Conservation (phyloP, 1,140 invertebrate species). For the Lepidotrigona ventralis region DNA sequence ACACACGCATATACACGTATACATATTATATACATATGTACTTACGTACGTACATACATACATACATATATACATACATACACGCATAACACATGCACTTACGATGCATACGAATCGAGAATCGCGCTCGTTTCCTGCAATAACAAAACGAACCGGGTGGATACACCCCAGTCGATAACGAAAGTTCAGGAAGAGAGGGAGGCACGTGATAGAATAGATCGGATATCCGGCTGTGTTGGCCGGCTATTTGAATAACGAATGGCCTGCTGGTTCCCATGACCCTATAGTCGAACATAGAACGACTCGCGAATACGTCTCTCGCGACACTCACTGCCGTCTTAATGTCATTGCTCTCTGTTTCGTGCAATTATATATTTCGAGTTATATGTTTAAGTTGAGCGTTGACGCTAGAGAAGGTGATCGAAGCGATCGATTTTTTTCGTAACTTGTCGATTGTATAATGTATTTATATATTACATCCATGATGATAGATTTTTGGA, state of each 20-base stretch:
- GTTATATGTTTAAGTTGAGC: background rate
- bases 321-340: background rate
- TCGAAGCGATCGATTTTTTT: too few species aligned
- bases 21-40: background rate
- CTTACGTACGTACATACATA: background rate
- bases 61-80: background rate
- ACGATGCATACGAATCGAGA: conserved; percentile 1
- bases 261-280: too few species aligned
- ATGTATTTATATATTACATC: too few species aligned
- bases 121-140: conserved; percentile 13
- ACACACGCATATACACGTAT: background rate
- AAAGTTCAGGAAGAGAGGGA: background rate
- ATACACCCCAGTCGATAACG: background rate
- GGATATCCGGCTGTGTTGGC: background rate
- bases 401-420: background rate
- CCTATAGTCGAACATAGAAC: background rate
- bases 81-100: background rate
- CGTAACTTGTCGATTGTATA: too few species aligned
- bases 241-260: conserved; percentile 20
- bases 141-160: background rate
- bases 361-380: background rate
- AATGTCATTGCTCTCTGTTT: background rate
- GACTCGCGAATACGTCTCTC: background rate
- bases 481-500: too few species aligned
- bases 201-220: conserved; percentile 2